Base-by-base conservation (phyloP, 2,888 invertebrate genomes). In the Gari tellinella region DNA sequence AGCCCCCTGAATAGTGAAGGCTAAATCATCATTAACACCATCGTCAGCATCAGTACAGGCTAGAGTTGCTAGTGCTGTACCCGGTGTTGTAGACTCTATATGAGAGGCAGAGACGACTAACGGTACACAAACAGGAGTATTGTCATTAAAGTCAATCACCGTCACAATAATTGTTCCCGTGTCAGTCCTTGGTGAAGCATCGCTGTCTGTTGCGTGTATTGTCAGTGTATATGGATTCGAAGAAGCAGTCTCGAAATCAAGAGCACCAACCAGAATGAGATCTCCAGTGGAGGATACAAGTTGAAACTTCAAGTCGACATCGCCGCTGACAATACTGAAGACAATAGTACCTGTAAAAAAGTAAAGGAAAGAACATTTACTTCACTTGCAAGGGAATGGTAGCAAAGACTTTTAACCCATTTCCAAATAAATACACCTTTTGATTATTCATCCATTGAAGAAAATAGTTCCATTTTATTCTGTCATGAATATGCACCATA, bases 111-210 rank as follows among this genome's bases (percentile, higher is more conserved):
- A 66, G 56, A 84, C 82, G 3, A 83, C 58, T 1, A 75, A 46
- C 10, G 74, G 73, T 8, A 70, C 60, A 69, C 87, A 88, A 7
- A 64, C 61, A 10, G 88, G 88, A 0, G 66, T 46, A 52, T 86
- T 82, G 51, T 86, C 98, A 92, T 98, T 98, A 48, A 96, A 95
- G 91, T 98, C 98, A 87, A 96, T 95, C 23, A 90, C 72, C 17
- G 75, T 81, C 26, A 86, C 79, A 38, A 63, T 74, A 5, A 84
- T 84, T 1, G 96, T 92, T 1, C 97, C 96, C 85, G 96, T 96
- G 0, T 97, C 95, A 23, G 69, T 79, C 43, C 69, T 61, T 0
- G 72, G 66, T 19, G 85, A 17, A 0, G 74, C 81, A 15, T 66
- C 40, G 0, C 83, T 72, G 55, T 86, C 85, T 3, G 72, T 61